Evolutionary conservation across 2,113 vertebrate species (phyloP).

Genomic region (Chunga burmeisteri): DNA sequence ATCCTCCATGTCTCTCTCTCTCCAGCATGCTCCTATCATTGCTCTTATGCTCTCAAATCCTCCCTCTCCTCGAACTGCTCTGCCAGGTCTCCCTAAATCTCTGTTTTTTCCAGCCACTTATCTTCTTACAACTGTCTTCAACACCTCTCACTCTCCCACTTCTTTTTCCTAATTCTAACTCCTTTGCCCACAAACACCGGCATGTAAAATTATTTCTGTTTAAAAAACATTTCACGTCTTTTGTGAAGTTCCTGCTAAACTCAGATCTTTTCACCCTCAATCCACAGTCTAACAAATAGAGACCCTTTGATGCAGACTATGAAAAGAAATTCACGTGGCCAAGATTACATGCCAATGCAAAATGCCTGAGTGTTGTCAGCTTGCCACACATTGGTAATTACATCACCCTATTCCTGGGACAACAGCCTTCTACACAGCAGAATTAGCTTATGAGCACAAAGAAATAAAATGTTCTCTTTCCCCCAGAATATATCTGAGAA

Average conservation of each 20-base stretch:
- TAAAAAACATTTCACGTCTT: not conserved
- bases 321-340: not conserved
- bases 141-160: not conserved
- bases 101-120: not conserved
- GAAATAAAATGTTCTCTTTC: not conserved
- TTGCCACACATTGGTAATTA: not conserved
- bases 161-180: not conserved
- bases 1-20: not conserved
- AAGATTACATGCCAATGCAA: not conserved
- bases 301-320: not conserved
- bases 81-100: not conserved
- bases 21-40: fast-evolving
- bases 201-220: not conserved
- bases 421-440: not conserved
- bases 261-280: not conserved
- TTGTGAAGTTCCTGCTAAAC: not conserved
- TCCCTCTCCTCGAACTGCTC: not conserved
- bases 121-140: not conserved
- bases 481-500: not conserved
- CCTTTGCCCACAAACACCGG: not conserved
- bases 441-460: not conserved
- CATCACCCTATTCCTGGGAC: not conserved
- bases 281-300: not conserved
- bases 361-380: not conserved
- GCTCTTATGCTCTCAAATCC: not conserved